These are phyloP conservation scores for Drosophila tropicalis DNA, from an alignment of 1,140 invertebrate species.

Conservation along the genomic window DNA sequence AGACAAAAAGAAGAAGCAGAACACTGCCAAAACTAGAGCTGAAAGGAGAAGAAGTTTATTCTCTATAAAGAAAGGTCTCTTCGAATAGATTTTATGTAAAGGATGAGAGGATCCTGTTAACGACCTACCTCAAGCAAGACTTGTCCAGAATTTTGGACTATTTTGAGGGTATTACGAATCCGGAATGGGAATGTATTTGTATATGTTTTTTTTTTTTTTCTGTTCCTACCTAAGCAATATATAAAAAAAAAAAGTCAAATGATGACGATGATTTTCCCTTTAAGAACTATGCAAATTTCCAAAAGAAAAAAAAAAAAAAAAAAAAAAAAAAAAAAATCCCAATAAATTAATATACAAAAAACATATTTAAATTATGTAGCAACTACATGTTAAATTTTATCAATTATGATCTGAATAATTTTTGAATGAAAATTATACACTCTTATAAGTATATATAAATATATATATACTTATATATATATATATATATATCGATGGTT, in stretches of 20 bases:
- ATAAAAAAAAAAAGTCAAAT: conserved; percentile 19
- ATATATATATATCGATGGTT: conserved; percentile 7
- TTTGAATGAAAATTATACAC: conserved; percentile 26
- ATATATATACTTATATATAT: conserved; percentile 9
- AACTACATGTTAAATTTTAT: conserved; percentile 77
- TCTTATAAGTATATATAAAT: conserved; percentile 4
- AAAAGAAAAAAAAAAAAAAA: conserved; percentile 14
- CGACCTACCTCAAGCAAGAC: no score
- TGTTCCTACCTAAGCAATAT: background rate
- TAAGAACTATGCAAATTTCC: conserved; percentile 45
- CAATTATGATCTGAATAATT: conserved; percentile 11
- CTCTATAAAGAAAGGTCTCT: no score
- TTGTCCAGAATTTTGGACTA: no score
- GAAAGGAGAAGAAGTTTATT: no score
- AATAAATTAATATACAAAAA: conserved; percentile 10
- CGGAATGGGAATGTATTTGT: background rate
- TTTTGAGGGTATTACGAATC: conserved; percentile 1
- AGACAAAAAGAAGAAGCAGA: background rate
- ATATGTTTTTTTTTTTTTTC: background rate
- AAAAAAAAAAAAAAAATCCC: conserved; percentile 8
- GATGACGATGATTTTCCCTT: conserved; percentile 15
- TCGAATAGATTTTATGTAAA: no score
- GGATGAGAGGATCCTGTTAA: no score
- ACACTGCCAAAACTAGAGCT: no score
- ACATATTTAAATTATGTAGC: conserved; percentile 77